Conservation (phyloP, 2,888 invertebrate genomes). For the Dryocosmus kuriphilus region DNA sequence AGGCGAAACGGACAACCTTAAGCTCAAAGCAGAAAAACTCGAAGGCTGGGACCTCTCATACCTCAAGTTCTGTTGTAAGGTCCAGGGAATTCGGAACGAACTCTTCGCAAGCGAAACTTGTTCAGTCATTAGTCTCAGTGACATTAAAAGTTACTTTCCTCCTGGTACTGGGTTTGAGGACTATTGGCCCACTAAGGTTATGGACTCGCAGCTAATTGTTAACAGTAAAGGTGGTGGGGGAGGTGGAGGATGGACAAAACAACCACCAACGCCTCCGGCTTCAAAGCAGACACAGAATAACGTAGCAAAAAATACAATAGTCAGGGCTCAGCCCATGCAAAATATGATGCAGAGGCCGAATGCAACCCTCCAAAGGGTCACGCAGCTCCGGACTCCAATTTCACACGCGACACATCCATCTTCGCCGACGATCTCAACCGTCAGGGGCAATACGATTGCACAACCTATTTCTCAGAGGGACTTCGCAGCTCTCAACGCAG, state of each 20-base stretch:
- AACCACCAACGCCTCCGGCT: constrained; percentile 85
- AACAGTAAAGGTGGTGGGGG: constrained; percentile 80
- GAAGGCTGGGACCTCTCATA: constrained; percentile 96
- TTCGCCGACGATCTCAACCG: constrained; percentile 71
- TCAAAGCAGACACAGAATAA: constrained; percentile 74
- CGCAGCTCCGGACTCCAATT: constrained; percentile 66
- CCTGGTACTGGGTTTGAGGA: constrained; percentile 94
- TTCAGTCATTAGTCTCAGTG: constrained; percentile 92
- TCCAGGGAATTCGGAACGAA: constrained; percentile 94
- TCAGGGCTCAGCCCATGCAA: constrained; percentile 58
- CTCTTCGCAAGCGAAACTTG: constrained; percentile 94
- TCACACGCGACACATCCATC: constrained; percentile 66
- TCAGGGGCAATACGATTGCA: constrained; percentile 62
- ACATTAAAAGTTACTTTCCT: constrained; percentile 94
- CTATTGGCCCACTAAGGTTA: constrained; percentile 94
- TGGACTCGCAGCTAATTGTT: constrained; percentile 88
- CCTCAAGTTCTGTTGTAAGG: constrained; percentile 95
- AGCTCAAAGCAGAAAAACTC: constrained; percentile 90
- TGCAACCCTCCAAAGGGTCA: constrained; percentile 71
- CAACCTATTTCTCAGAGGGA: constrained; percentile 65
- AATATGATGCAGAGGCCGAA: constrained; percentile 67
- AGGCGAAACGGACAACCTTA: constrained; percentile 94
- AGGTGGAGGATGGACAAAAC: constrained; percentile 88
- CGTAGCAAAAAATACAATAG: constrained; percentile 68
- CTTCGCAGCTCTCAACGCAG: constrained; percentile 63